These are phyloP conservation scores for Cyphomyrmex costatus DNA, from an alignment of 1,140 invertebrate genomes.

Conservation along the genomic window DNA sequence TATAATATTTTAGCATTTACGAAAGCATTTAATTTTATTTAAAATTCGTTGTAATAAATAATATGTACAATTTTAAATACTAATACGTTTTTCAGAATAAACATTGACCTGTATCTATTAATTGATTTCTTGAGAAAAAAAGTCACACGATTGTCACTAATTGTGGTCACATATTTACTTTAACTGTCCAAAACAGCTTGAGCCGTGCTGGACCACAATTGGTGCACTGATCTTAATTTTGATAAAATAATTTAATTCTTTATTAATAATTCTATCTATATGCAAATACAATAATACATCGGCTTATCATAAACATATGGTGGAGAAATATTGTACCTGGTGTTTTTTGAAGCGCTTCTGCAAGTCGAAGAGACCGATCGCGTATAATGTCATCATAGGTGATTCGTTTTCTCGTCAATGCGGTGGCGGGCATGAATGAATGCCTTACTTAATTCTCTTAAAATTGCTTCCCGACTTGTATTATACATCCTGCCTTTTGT, in stretches of 20 bases:
- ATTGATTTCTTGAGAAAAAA: too few relatives aligned
- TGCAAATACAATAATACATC: not conserved
- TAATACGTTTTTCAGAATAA: too few relatives aligned
- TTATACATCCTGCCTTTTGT: slow-evolving; percentile 31
- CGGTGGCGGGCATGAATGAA: slow-evolving; percentile 16
- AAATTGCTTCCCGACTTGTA: slow-evolving; percentile 59
- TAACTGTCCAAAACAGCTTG: too few relatives aligned
- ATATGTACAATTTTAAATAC: too few relatives aligned
- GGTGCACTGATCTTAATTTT: not conserved
- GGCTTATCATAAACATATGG: not conserved
- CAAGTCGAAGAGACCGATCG: slow-evolving; percentile 38
- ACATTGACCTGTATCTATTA: too few relatives aligned
- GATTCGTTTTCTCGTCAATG: slow-evolving; percentile 34
- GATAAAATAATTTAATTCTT: not conserved
- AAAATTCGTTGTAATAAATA: too few relatives aligned
- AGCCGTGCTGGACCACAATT: too few relatives aligned
- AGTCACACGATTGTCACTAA: too few relatives aligned
- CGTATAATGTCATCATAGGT: slow-evolving; percentile 16
- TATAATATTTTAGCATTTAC: too few relatives aligned
- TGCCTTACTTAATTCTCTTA: slow-evolving; percentile 41
- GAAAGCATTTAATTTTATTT: too few relatives aligned
- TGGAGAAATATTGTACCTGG: not conserved
- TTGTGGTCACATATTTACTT: too few relatives aligned
- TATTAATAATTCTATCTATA: not conserved
- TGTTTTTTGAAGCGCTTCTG: not conserved